phyloP scores from a whole-genome alignment of 2,113 vertebrate genomes.

The Baryphthengus martii region DNA sequence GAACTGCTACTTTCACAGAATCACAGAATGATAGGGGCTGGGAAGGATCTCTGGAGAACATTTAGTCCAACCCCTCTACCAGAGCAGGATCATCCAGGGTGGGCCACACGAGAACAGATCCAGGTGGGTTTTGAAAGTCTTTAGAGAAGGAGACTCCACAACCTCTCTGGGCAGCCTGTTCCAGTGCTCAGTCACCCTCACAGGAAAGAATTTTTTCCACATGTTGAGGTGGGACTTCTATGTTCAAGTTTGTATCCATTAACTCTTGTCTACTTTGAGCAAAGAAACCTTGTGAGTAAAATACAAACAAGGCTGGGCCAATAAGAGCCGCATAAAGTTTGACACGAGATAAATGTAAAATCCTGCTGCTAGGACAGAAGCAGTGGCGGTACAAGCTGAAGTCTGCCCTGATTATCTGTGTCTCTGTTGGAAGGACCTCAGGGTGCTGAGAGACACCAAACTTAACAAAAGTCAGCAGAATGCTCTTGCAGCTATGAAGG shows the following conservation, averaged over 20 bases:
- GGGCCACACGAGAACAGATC: too few relatives aligned
- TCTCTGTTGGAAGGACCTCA: background rate
- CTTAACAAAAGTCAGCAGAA: background rate
- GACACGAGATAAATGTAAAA: background rate
- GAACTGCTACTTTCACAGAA: background rate
- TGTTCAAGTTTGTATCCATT: too few relatives aligned
- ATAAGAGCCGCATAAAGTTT: background rate
- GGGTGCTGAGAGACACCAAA: background rate
- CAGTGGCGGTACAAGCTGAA: background rate
- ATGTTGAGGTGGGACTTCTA: too few relatives aligned
- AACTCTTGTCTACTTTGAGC: background rate
- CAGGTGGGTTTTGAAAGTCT: too few relatives aligned
- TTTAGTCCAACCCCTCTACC: too few relatives aligned
- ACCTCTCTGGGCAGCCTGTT: too few relatives aligned
- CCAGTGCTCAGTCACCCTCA: too few relatives aligned
- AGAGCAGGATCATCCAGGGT: too few relatives aligned
- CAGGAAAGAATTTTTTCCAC: too few relatives aligned
- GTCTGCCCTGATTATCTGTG: accelerated
- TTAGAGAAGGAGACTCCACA: too few relatives aligned
- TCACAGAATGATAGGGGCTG: too few relatives aligned
- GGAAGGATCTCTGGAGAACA: too few relatives aligned
- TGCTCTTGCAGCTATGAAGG: background rate
- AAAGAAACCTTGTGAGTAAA: background rate
- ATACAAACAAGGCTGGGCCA: background rate
- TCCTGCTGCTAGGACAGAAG: background rate